Percentiles rank a stretch among this genome's conserved stretches.
These are phyloP conservation scores for Catajapyx aquilonaris DNA, from an alignment of 1,140 invertebrate genomes.

Conservation along the genomic window DNA sequence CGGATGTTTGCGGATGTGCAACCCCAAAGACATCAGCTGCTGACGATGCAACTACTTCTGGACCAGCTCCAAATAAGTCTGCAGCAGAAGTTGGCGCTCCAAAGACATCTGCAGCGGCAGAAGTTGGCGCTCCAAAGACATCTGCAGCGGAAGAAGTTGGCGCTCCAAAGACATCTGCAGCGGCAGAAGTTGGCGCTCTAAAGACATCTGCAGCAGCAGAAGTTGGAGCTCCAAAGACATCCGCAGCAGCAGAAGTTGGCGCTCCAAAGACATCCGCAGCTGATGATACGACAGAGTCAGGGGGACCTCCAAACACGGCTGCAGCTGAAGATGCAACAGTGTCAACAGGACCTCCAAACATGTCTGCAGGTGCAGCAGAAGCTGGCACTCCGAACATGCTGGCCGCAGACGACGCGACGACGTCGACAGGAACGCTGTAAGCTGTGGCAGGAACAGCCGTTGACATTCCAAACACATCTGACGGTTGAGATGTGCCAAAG, in stretches of 20 bases:
- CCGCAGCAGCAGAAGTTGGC: background rate
- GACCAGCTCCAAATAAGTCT: slow-evolving; percentile 6
- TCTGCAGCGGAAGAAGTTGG: slow-evolving; percentile 11
- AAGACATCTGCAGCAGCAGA: slow-evolving; percentile 1
- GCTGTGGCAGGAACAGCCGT: too few relatives aligned
- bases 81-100: slow-evolving; percentile 3
- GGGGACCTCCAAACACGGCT: too few relatives aligned
- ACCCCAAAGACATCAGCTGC: background rate
- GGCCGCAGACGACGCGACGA: too few relatives aligned
- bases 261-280: slow-evolving; percentile 1
- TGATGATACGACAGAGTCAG: background rate
- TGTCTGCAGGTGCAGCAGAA: too few relatives aligned
- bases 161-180: slow-evolving; percentile 4
- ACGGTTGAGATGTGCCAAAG: slow-evolving; percentile 4
- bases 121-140: slow-evolving; percentile 12
- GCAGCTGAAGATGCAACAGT: too few relatives aligned
- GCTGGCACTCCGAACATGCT: too few relatives aligned
- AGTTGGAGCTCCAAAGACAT: background rate
- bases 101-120: too few relatives aligned
- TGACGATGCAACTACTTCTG: slow-evolving; percentile 5
- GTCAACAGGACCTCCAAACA: too few relatives aligned
- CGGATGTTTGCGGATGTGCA: slow-evolving; percentile 8
- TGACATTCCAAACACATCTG: background rate
- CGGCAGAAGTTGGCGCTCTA: slow-evolving; percentile 7
- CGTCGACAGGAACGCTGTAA: too few relatives aligned